phyloP scores from a whole-genome alignment of 1,140 invertebrate species.

The Portunus trituberculatus region DNA sequence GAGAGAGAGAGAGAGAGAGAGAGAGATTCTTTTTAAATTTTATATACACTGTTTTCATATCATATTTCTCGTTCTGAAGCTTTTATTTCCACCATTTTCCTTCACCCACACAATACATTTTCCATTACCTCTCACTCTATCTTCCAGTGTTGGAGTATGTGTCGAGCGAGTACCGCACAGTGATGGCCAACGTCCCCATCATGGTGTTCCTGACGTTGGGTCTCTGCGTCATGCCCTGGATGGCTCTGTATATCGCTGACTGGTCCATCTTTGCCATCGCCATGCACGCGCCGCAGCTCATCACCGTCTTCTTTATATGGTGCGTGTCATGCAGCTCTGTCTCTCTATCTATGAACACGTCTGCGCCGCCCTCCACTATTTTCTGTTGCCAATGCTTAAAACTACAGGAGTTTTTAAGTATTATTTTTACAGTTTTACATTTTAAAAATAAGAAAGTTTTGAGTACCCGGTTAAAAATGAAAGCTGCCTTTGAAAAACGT shows the following conservation, averaged over 20 bases:
- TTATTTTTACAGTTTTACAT: neutral
- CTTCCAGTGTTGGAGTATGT: conserved; percentile 67
- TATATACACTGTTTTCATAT: too few relatives aligned
- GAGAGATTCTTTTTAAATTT: too few relatives aligned
- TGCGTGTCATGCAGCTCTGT: neutral
- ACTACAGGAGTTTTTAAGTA: too few relatives aligned
- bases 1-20: too few relatives aligned
- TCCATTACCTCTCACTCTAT: too few relatives aligned
- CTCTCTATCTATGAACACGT: neutral
- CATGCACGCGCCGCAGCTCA: conserved; percentile 55
- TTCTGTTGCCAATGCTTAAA: neutral
- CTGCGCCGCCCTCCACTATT: neutral
- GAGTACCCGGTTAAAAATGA: too few relatives aligned
- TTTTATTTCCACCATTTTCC: too few relatives aligned
- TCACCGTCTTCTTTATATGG: conserved; percentile 57
- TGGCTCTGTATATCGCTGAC: conserved; percentile 29
- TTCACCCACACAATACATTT: too few relatives aligned
- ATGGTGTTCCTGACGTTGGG: conserved; percentile 63
- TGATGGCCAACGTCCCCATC: conserved; percentile 68
- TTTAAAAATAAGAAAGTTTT: too few relatives aligned
- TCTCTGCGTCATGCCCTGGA: conserved; percentile 67
- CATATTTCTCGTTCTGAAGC: too few relatives aligned
- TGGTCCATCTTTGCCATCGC: conserved; percentile 50
- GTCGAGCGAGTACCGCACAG: conserved; percentile 62
- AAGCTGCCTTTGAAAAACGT: too few relatives aligned